Percentiles rank a stretch among this genome's conserved stretches.
These are phyloP conservation scores for Eumeta japonica DNA, from an alignment of 1,140 invertebrate species.

Conservation along the genomic window DNA sequence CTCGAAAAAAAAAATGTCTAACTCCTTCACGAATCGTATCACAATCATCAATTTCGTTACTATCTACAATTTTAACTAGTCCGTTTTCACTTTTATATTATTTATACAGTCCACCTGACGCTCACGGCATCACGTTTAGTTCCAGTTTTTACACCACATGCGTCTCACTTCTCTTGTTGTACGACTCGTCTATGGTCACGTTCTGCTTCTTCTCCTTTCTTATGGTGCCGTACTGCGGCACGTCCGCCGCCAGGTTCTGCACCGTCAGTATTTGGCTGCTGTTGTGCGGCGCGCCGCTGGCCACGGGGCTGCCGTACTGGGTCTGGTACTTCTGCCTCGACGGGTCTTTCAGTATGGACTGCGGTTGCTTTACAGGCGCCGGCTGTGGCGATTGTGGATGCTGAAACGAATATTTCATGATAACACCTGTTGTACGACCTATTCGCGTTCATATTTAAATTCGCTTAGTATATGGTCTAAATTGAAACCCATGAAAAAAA, in stretches of 20 bases:
- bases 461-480: no score
- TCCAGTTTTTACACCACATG: constrained; percentile 34
- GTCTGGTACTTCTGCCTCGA: constrained; percentile 60
- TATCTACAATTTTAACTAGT: constrained; percentile 46
- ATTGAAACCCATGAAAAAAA: no score
- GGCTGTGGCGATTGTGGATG: constrained; percentile 35
- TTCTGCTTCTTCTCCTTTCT: constrained; percentile 55
- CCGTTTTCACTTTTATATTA: constrained; percentile 22
- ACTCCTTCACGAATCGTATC: constrained; percentile 24
- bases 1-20: constrained; percentile 2
- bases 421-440: no score
- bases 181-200: constrained; percentile 48
- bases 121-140: constrained; percentile 12
- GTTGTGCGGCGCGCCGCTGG: constrained; percentile 40
- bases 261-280: constrained; percentile 51
- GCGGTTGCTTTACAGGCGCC: constrained; percentile 53
- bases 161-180: constrained; percentile 44
- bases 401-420: constrained; percentile 35
- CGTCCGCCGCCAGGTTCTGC: constrained; percentile 45
- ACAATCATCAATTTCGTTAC: constrained; percentile 47
- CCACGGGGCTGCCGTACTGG: constrained; percentile 50
- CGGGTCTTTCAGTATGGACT: constrained; percentile 63
- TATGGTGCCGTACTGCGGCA: constrained; percentile 54
- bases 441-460: no score
- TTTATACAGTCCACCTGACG: no score